Percentiles rank a stretch among this genome's conserved stretches.
These are phyloP conservation scores for Protula sp. DNA, from an alignment of 2,888 invertebrate genomes.

Conservation along the genomic window DNA sequence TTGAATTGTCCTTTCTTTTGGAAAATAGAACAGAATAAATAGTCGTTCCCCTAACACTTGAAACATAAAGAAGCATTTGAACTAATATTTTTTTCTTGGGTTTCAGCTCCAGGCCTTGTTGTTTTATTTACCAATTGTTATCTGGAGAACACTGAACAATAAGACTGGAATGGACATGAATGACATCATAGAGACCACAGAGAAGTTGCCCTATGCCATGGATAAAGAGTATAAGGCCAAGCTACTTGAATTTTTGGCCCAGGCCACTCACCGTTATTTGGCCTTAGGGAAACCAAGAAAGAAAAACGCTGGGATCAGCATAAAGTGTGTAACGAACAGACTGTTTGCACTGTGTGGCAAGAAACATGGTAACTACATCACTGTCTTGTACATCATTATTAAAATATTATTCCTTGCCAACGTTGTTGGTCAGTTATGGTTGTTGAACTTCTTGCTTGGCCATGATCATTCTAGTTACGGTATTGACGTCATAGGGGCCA, in stretches of 20 bases:
- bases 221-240: constrained; percentile 53
- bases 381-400: constrained; percentile 54
- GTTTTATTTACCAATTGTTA: constrained; percentile 55
- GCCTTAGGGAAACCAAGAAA: too few relatives aligned
- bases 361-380: constrained; percentile 54
- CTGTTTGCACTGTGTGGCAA: too few relatives aligned
- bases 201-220: constrained; percentile 37
- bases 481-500: constrained; percentile 54
- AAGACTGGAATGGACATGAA: constrained; percentile 50
- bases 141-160: constrained; percentile 53
- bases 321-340: constrained; percentile 29
- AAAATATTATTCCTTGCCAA: constrained; percentile 54
- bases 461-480: constrained; percentile 52
- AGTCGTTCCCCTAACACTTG: too few relatives aligned
- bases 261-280: constrained; percentile 50
- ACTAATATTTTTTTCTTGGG: too few relatives aligned
- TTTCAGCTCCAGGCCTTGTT: constrained; percentile 56
- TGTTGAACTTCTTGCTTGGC: constrained; percentile 56
- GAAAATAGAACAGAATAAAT: too few relatives aligned
- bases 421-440: constrained; percentile 54
- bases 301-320: neutral
- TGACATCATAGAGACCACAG: constrained; percentile 44
- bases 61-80: too few relatives aligned
- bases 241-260: constrained; percentile 54
- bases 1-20: too few relatives aligned